A percentile compares a stretch with the other conserved stretches of the same genome.
These are phyloP conservation scores for Argynnis bischoffii DNA, from an alignment of 2,888 invertebrate species.

Conservation along the genomic window DNA sequence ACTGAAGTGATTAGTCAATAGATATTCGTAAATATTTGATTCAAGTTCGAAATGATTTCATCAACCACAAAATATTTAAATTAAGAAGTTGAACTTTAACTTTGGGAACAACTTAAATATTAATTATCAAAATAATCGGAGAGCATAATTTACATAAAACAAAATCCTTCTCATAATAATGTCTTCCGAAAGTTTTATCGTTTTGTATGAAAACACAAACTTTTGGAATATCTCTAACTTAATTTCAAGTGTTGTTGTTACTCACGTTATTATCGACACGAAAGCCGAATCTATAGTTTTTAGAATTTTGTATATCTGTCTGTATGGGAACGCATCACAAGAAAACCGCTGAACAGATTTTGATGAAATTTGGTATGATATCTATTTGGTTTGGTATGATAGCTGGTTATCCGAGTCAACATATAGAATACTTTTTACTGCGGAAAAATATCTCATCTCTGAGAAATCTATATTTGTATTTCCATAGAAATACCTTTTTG, in stretches of 20 bases:
- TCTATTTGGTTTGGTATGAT: too few relatives aligned
- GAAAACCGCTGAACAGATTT: too few relatives aligned
- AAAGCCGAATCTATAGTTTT: too few relatives aligned
- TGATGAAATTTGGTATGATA: too few relatives aligned
- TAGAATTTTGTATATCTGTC: too few relatives aligned
- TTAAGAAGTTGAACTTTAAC: slow-evolving; percentile 4
- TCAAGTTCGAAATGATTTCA: background rate
- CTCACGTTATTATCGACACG: too few relatives aligned
- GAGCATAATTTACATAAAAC: background rate
- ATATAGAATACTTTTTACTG: too few relatives aligned
- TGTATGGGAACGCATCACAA: too few relatives aligned
- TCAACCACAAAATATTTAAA: background rate
- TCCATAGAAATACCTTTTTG: slow-evolving; percentile 6
- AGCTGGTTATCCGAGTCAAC: too few relatives aligned
- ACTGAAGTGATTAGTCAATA: background rate
- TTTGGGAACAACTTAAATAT: slow-evolving; percentile 10
- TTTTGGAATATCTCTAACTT: background rate
- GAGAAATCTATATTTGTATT: background rate
- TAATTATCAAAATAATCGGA: slow-evolving; percentile 9
- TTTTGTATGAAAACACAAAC: background rate
- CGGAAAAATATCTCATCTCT: too few relatives aligned
- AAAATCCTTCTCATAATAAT: background rate
- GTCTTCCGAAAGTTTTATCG: background rate
- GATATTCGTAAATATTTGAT: background rate
- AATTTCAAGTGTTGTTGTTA: background rate